These are phyloP conservation scores for Hybognathus amarus DNA, from an alignment of 2,797 vertebrate genomes.

Conservation along the genomic window DNA sequence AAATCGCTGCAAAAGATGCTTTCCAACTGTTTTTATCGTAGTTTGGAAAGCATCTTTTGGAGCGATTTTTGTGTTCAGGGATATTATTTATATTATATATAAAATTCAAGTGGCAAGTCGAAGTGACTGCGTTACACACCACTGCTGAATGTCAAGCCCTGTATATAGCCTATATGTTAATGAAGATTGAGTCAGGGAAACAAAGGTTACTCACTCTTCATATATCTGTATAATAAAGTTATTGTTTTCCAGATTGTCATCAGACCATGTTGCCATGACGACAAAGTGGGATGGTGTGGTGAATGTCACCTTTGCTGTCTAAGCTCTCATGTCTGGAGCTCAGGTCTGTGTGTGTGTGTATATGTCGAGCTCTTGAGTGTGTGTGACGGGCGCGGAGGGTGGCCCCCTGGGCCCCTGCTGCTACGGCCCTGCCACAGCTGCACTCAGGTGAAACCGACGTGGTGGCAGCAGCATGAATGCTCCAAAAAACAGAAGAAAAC, in stretches of 20 bases:
- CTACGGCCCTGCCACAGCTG: slow-evolving; percentile 57
- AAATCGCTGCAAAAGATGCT: too few species aligned
- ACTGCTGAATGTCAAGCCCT: background rate
- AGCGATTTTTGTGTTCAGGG: too few species aligned
- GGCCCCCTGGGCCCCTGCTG: slow-evolving; percentile 52
- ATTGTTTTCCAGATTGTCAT: slow-evolving; percentile 65
- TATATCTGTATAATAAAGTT: slow-evolving; percentile 27
- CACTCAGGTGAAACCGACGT: slow-evolving; percentile 62
- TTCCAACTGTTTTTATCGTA: too few species aligned
- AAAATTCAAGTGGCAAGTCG: too few species aligned
- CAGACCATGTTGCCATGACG: slow-evolving; percentile 85
- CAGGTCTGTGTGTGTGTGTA: slow-evolving; percentile 47
- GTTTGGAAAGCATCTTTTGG: too few species aligned
- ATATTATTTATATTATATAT: too few species aligned
- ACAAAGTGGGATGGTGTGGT: slow-evolving; percentile 84
- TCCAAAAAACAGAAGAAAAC: slow-evolving; percentile 27
- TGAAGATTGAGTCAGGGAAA: background rate
- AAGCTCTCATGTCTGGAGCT: slow-evolving; percentile 79
- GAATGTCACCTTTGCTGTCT: slow-evolving; percentile 90
- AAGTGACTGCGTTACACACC: too few species aligned
- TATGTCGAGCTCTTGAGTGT: slow-evolving; percentile 49
- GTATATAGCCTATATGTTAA: background rate
- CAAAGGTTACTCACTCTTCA: slow-evolving; percentile 12
- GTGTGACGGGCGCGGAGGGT: slow-evolving; percentile 49
- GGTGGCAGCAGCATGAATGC: slow-evolving; percentile 46